phyloP scores from a whole-genome alignment of 2,888 invertebrate species.

The Julus scanicus region DNA sequence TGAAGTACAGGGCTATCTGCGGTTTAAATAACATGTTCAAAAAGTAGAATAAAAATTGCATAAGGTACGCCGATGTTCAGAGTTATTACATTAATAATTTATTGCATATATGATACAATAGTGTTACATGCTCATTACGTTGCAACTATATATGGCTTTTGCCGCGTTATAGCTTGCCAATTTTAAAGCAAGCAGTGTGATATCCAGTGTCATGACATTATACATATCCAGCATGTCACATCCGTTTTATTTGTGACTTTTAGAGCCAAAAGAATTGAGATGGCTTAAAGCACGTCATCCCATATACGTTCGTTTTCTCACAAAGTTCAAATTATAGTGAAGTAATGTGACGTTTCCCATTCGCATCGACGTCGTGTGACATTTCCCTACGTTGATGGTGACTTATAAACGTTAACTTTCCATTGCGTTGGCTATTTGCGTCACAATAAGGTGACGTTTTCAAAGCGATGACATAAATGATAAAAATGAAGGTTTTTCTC shows the following conservation, averaged over 20 bases:
- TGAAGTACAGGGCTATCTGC: neutral
- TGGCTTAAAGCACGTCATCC: neutral
- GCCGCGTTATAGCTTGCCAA: neutral
- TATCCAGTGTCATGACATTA: neutral
- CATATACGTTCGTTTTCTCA: neutral
- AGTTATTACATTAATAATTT: no score
- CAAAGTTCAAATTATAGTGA: slow-evolving; percentile 23
- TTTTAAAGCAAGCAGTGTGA: neutral
- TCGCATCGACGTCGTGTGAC: neutral
- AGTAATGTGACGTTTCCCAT: neutral
- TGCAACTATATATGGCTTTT: neutral
- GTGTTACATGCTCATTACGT: no score
- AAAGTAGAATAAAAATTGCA: no score
- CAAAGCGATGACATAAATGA: slow-evolving; percentile 37
- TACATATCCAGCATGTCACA: neutral
- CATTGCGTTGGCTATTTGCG: slow-evolving; percentile 14
- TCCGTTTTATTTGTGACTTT: neutral
- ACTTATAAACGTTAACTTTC: neutral
- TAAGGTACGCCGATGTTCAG: no score
- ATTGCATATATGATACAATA: no score
- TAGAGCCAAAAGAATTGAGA: neutral
- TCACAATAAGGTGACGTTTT: slow-evolving; percentile 30
- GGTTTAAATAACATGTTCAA: no score
- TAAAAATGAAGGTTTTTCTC: slow-evolving; percentile 23
- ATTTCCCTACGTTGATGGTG: slow-evolving; percentile 6